phyloP scores from a whole-genome alignment of 1,140 invertebrate species.

The Drosophila teissieri region DNA sequence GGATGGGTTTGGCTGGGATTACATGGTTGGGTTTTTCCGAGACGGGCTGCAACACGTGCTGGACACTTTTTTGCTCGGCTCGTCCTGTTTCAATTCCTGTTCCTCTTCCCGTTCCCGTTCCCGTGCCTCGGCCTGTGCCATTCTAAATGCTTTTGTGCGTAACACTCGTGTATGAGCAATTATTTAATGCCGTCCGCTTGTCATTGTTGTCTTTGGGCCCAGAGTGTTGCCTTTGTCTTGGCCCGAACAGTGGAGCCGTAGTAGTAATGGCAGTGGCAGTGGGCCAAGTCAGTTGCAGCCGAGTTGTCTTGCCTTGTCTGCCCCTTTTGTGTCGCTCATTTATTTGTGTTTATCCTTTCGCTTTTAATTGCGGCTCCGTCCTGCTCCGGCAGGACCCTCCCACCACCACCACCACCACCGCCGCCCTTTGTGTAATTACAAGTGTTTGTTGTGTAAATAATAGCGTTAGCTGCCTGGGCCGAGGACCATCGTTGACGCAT shows the following conservation, averaged over 20 bases:
- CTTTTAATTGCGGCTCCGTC: slow-evolving; percentile 70
- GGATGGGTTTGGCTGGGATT: neutral
- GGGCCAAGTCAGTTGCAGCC: slow-evolving; percentile 51
- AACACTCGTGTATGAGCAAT: slow-evolving; percentile 61
- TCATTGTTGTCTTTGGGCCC: slow-evolving; percentile 35
- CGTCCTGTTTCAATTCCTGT: slow-evolving; percentile 4
- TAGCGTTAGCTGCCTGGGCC: slow-evolving; percentile 53
- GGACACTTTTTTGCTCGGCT: slow-evolving; percentile 44
- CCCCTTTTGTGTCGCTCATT: slow-evolving; percentile 71
- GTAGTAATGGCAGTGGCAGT: neutral
- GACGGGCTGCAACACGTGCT: slow-evolving; percentile 20
- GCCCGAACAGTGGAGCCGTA: slow-evolving; percentile 2
- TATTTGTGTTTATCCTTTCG: slow-evolving; percentile 75
- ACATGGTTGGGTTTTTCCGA: slow-evolving; percentile 2
- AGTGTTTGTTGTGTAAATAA: slow-evolving; percentile 76
- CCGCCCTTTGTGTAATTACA: slow-evolving; percentile 57
- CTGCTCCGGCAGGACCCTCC: neutral
- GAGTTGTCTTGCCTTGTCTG: slow-evolving; percentile 45
- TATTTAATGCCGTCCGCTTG: slow-evolving; percentile 62
- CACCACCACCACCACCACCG: neutral
- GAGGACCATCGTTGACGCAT: slow-evolving; percentile 54
- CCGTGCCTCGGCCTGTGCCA: neutral
- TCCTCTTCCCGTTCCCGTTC: slow-evolving; percentile 13
- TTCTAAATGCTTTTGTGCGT: slow-evolving; percentile 40
- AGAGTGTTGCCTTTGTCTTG: slow-evolving; percentile 35